These are phyloP conservation scores for Drosophila pruinosa DNA, from an alignment of 1,140 invertebrate species.

Conservation along the genomic window DNA sequence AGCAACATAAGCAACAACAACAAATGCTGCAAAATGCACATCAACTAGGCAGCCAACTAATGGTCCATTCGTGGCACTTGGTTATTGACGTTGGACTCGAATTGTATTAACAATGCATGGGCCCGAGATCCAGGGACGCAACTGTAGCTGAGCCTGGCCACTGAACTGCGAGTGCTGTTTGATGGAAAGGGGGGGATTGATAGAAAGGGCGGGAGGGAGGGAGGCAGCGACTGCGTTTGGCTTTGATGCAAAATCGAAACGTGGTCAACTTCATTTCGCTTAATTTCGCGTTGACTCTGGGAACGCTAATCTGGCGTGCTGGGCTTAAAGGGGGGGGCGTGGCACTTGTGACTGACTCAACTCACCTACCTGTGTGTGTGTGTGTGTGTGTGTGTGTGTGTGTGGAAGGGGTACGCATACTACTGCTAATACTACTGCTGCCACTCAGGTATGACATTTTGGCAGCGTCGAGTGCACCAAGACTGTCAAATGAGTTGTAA, in stretches of 20 bases:
- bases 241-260: constrained; percentile 81
- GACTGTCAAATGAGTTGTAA: constrained; percentile 81
- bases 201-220: neutral
- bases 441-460: constrained; percentile 80
- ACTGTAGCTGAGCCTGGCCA: constrained; percentile 20
- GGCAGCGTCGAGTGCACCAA: constrained; percentile 79
- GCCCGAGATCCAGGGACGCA: constrained; percentile 28
- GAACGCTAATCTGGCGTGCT: constrained; percentile 57
- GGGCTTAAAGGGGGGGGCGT: neutral
- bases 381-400: neutral
- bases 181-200: neutral
- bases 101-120: constrained; percentile 79
- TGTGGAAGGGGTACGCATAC: neutral
- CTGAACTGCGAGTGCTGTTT: constrained; percentile 22
- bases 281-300: constrained; percentile 69
- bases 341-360: constrained; percentile 21
- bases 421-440: constrained; percentile 40
- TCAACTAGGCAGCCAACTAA: constrained; percentile 68
- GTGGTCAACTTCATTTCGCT: constrained; percentile 81
- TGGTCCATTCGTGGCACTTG: constrained; percentile 81
- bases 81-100: constrained; percentile 78
- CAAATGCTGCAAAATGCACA: constrained; percentile 42
- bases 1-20: constrained; percentile 23
- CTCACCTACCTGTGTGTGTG: neutral
- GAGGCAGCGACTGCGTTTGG: constrained; percentile 49